Conservation (phyloP, 2,797 vertebrate species). For the Squalus acanthias region DNA sequence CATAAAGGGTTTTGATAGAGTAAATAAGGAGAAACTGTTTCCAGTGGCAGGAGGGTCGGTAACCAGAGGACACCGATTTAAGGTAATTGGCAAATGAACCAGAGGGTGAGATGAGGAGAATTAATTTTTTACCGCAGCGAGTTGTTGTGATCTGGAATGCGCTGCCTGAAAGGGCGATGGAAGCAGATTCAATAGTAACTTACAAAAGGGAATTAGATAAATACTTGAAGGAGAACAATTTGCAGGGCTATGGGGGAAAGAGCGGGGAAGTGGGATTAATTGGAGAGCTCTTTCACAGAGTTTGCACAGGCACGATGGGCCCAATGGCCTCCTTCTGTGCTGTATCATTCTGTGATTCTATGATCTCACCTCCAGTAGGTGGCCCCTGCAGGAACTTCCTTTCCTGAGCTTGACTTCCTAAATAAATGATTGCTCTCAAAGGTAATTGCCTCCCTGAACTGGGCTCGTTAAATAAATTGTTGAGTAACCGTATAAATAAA, state of each 20-base stretch:
- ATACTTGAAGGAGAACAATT: neutral
- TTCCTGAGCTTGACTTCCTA: neutral
- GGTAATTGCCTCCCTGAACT: neutral
- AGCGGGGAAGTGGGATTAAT: too few relatives aligned
- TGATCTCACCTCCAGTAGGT: neutral
- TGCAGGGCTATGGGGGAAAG: neutral
- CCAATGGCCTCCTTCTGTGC: too few relatives aligned
- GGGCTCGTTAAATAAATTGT: neutral
- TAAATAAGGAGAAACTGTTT: too few relatives aligned
- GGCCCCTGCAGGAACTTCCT: neutral
- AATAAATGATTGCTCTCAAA: neutral
- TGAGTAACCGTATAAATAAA: neutral
- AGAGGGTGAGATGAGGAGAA: neutral
- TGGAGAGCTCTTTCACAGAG: too few relatives aligned
- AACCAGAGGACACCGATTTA: too few relatives aligned
- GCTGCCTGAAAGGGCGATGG: neutral
- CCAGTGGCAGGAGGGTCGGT: too few relatives aligned
- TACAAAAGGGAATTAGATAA: neutral
- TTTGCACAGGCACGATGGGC: neutral
- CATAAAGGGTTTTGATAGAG: too few relatives aligned
- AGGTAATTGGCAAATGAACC: neutral
- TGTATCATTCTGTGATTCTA: neutral
- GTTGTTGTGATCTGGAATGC: neutral
- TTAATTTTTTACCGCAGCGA: neutral
- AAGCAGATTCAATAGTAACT: neutral